phyloP scores from a whole-genome alignment of 2,888 invertebrate genomes.

The Xanthia togata region DNA sequence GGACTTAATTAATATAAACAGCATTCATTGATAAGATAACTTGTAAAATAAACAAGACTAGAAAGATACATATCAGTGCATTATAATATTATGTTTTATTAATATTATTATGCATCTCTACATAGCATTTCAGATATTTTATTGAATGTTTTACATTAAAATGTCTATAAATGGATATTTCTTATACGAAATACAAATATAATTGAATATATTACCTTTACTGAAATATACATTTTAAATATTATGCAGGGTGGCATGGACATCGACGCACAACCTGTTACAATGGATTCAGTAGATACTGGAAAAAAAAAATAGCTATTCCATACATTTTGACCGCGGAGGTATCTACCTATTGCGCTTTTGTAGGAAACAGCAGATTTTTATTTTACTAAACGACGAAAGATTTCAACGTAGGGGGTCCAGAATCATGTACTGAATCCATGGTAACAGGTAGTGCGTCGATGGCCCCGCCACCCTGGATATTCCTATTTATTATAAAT shows the following conservation, averaged over 20 bases:
- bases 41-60: constrained; percentile 18
- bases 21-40: background rate
- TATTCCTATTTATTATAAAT: constrained; percentile 11
- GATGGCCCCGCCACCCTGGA: too few species aligned
- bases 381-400: too few species aligned
- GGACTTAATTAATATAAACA: background rate
- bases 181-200: background rate
- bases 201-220: background rate
- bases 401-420: too few species aligned
- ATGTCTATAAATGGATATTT: background rate
- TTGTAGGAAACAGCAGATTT: too few species aligned
- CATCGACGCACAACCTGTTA: too few species aligned
- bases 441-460: too few species aligned
- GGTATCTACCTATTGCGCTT: too few species aligned
- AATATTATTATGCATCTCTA: constrained; percentile 1
- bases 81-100: constrained; percentile 9
- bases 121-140: constrained; percentile 10
- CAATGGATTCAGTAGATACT: too few species aligned
- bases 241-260: background rate
- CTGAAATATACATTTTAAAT: constrained; percentile 23
- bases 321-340: too few species aligned
- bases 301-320: too few species aligned
- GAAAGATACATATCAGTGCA: constrained; percentile 23
- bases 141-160: constrained; percentile 10
- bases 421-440: too few species aligned